Percentiles rank a stretch among this genome's conserved stretches.
Evolutionary conservation across 2,113 vertebrate genomes (phyloP).

Genomic region (Seriola rivoliana): DNA sequence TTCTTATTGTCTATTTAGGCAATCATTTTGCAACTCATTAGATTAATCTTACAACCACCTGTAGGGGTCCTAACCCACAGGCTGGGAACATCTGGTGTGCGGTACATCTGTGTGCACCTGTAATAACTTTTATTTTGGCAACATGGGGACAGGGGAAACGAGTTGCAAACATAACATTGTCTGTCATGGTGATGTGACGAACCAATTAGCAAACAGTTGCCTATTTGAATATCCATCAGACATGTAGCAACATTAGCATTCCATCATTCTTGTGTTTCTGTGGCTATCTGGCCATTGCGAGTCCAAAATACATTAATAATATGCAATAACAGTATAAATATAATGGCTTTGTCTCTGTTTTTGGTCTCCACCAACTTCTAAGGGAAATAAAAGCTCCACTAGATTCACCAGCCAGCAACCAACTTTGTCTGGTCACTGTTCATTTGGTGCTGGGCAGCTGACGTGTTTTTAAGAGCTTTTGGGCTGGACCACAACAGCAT

Average conservation of each 20-base stretch:
- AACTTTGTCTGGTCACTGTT: not conserved
- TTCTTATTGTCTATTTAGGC: not conserved
- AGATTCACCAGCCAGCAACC: not conserved
- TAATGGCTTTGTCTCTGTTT: not conserved
- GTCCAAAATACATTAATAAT: not conserved
- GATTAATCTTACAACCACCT: not conserved
- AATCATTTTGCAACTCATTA: not conserved
- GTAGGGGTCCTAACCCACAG: not conserved
- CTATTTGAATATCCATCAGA: not conserved
- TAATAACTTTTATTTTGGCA: not conserved
- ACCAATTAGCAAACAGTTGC: not conserved
- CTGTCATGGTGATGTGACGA: not conserved
- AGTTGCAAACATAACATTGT: not conserved
- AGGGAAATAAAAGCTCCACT: not conserved
- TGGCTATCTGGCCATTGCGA: not conserved
- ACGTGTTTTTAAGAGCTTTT: not conserved
- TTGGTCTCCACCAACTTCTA: slow-evolving; percentile 13
- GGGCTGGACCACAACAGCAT: no score
- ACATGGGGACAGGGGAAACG: no score
- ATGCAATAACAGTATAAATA: no score
- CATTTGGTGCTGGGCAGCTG: not conserved
- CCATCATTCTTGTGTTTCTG: not conserved
- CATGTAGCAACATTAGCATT: not conserved
- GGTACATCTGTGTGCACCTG: not conserved
- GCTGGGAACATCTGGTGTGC: not conserved